Conservation (phyloP, 2,797 vertebrate genomes). For the Thamnophis elegans region DNA sequence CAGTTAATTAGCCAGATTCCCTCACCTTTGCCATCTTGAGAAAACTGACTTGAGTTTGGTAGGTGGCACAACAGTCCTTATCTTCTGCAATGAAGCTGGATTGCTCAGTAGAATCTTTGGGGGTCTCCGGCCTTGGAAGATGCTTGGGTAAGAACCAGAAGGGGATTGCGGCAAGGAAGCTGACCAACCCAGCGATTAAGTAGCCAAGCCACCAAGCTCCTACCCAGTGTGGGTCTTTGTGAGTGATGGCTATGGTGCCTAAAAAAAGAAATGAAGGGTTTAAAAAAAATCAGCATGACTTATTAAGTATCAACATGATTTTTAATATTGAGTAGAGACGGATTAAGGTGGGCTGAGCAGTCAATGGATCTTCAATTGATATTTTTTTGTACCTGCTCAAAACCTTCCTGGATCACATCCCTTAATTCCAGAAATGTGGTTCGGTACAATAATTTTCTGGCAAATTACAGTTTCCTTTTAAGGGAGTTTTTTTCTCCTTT, state of each 20-base stretch:
- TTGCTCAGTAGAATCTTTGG: slow-evolving; percentile 80
- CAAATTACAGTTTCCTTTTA: neutral
- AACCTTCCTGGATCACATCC: neutral
- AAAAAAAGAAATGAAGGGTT: slow-evolving; percentile 9
- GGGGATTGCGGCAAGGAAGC: slow-evolving; percentile 82
- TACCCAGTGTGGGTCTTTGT: slow-evolving; percentile 87
- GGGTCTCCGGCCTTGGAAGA: slow-evolving; percentile 71
- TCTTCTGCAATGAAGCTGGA: slow-evolving; percentile 83
- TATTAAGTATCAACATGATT: neutral
- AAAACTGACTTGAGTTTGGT: slow-evolving; percentile 72
- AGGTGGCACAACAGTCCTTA: slow-evolving; percentile 53
- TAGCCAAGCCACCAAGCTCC: slow-evolving; percentile 98
- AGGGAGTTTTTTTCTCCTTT: neutral
- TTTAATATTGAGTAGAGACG: neutral
- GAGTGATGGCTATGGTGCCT: slow-evolving; percentile 83
- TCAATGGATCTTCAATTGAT: neutral
- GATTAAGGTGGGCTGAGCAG: neutral
- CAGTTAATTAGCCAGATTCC: neutral
- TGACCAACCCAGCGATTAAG: slow-evolving; percentile 84
- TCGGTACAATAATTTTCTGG: neutral
- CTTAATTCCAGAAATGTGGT: neutral
- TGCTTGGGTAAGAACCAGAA: slow-evolving; percentile 94
- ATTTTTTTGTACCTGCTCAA: neutral
- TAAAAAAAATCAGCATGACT: neutral
- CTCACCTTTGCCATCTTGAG: slow-evolving; percentile 84